phyloP scores from a whole-genome alignment of 2,888 invertebrate genomes.

The Encarsia formosa region DNA sequence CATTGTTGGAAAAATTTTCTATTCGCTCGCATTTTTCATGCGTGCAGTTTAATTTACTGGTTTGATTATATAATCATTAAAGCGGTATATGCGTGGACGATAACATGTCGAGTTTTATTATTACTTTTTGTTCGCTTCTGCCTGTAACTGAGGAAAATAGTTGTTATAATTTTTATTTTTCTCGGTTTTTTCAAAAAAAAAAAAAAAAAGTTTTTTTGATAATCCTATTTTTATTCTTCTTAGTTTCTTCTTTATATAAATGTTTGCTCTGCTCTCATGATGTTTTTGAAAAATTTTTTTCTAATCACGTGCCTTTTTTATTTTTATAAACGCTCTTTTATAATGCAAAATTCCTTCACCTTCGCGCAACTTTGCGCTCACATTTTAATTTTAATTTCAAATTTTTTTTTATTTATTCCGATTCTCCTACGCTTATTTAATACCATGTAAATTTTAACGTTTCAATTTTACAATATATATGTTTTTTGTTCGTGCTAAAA shows the following conservation, averaged over 20 bases:
- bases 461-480: background rate
- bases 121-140: no score
- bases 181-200: constrained; percentile 10
- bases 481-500: background rate
- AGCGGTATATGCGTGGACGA: constrained; percentile 2
- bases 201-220: background rate
- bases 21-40: constrained; percentile 1
- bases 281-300: no score
- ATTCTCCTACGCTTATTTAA: background rate
- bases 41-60: constrained; percentile 8
- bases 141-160: no score
- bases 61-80: constrained; percentile 12
- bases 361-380: background rate
- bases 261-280: background rate
- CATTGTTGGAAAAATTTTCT: no score
- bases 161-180: constrained; percentile 2
- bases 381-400: constrained; percentile 18
- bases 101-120: background rate
- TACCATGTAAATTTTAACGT: background rate
- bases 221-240: background rate
- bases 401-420: constrained; percentile 1
- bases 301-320: constrained; percentile 7
- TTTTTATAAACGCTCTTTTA: constrained; percentile 13
- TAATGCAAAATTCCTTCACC: constrained; percentile 8
- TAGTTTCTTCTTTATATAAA: background rate